These are phyloP conservation scores for Malachius bipustulatus DNA, from an alignment of 2,888 invertebrate genomes.

Conservation along the genomic window DNA sequence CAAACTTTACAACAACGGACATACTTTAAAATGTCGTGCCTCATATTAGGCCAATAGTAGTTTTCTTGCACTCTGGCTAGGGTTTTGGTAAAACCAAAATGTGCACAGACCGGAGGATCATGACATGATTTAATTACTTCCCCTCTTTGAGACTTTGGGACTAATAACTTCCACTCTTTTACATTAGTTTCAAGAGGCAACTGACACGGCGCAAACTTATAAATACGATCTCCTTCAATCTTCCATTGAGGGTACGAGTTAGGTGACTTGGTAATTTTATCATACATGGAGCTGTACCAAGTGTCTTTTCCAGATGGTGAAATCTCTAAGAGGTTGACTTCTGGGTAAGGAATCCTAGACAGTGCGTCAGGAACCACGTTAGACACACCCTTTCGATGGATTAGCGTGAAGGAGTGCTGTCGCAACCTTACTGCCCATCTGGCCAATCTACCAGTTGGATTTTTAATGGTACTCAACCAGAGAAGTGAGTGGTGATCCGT, in stretches of 20 bases:
- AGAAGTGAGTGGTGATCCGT: constrained; percentile 21
- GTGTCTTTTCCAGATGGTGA: background rate
- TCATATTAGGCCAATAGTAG: constrained; percentile 19
- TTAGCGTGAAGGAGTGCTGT: constrained; percentile 17
- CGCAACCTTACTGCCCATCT: constrained; percentile 18
- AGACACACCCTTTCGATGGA: constrained; percentile 16
- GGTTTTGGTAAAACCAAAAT: constrained; percentile 20
- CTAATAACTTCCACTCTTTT: constrained; percentile 19
- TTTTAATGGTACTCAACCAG: constrained; percentile 18
- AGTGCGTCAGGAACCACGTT: constrained; percentile 18
- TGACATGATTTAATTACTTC: constrained; percentile 15
- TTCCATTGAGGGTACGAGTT: background rate
- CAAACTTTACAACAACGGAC: constrained; percentile 16
- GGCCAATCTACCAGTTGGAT: constrained; percentile 20
- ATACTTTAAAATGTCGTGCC: constrained; percentile 15
- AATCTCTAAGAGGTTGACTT: background rate
- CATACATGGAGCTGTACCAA: background rate
- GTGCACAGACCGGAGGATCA: constrained; percentile 15
- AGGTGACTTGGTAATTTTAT: no score
- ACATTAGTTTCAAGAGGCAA: constrained; percentile 9
- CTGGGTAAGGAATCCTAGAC: constrained; percentile 3
- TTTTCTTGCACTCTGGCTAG: constrained; percentile 13
- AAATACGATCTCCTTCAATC: background rate
- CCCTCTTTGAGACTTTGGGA: constrained; percentile 16
- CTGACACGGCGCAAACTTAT: background rate